Evolutionary conservation across 2,113 vertebrate genomes (phyloP).

Genomic region (Microtus oregoni): DNA sequence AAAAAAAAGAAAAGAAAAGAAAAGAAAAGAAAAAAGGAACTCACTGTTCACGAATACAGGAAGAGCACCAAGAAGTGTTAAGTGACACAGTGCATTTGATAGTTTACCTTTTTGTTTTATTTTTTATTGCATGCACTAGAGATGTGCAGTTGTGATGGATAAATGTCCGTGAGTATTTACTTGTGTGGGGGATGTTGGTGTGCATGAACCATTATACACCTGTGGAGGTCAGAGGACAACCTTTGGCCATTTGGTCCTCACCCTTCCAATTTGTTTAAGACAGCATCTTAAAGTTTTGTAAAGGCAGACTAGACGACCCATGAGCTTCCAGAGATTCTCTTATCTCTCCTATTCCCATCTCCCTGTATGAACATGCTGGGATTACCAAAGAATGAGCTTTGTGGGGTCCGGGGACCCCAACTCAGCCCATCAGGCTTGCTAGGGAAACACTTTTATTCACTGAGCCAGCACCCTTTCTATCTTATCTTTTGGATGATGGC

Average conservation of each 20-base stretch:
- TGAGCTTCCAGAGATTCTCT: background rate
- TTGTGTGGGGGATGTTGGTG: background rate
- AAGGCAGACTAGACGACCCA: background rate
- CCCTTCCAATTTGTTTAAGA: background rate
- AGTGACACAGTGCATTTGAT: background rate
- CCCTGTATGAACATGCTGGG: background rate
- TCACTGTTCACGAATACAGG: background rate
- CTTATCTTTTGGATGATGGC: background rate
- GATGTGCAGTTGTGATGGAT: background rate
- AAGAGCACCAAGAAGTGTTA: conserved; percentile 26
- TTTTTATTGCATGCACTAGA: background rate
- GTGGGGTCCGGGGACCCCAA: background rate
- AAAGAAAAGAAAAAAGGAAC: no score
- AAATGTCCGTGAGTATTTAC: background rate
- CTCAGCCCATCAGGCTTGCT: background rate
- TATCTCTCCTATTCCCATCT: background rate
- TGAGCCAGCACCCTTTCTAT: background rate
- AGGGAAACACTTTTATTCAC: background rate
- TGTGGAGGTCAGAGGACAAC: background rate
- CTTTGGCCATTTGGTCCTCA: background rate
- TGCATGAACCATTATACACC: no score
- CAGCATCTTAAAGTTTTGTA: background rate
- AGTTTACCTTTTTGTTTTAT: background rate
- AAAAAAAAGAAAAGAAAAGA: no score
- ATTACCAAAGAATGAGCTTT: background rate